Conservation (phyloP, 1,140 invertebrate genomes). For the Riptortus pedestris region DNA sequence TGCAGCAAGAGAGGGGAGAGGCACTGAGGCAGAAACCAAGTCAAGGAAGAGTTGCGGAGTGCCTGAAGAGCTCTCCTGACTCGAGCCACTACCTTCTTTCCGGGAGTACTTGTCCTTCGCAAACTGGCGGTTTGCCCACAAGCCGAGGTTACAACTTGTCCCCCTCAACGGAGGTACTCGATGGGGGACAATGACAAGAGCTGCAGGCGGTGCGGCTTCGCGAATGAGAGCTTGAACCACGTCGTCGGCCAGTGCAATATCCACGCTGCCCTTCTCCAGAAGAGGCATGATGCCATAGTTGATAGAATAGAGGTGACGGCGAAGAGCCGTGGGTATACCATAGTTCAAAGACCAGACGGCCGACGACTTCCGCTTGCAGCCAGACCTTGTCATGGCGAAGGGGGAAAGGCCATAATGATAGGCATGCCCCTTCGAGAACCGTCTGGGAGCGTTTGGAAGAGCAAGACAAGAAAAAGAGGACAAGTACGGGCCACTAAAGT, state of each 20-base stretch:
- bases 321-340: not conserved
- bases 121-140: constrained; percentile 34
- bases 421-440: constrained; percentile 38
- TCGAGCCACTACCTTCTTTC: too few relatives aligned
- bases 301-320: constrained; percentile 7
- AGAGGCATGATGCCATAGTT: constrained; percentile 7
- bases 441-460: constrained; percentile 25
- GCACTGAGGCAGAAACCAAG: too few relatives aligned
- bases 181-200: not conserved
- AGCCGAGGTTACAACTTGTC: constrained; percentile 33
- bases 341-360: constrained; percentile 19
- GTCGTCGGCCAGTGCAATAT: not conserved
- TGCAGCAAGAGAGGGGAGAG: too few relatives aligned
- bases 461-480: constrained; percentile 27
- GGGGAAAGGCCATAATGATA: constrained; percentile 31
- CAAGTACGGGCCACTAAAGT: constrained; percentile 30
- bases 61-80: too few relatives aligned
- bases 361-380: constrained; percentile 26
- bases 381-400: constrained; percentile 34
- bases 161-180: constrained; percentile 31
- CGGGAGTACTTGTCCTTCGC: too few relatives aligned
- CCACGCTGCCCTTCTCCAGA: not conserved
- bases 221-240: not conserved
- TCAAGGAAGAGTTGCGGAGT: too few relatives aligned
- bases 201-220: constrained; percentile 21